Conservation (phyloP, 92 coral and sea anemone genomes). For the Zoanthus gigantus region DNA sequence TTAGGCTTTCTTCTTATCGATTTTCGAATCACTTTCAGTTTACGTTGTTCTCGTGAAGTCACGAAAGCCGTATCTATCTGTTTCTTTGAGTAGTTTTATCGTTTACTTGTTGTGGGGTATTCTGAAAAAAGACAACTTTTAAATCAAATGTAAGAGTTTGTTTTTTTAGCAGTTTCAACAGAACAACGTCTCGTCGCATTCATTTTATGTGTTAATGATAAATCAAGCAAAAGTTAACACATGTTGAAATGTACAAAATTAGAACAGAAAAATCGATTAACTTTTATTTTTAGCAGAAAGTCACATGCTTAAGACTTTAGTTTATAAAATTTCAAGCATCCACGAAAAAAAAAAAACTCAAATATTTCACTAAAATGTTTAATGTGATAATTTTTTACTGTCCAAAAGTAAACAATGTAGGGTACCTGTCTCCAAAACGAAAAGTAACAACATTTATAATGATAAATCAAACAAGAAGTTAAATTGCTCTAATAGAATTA, state of each 20-base stretch:
- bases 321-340: neutral
- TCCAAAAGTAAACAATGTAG: neutral
- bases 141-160: neutral
- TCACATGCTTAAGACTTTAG: slow-evolving; percentile 4
- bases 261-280: slow-evolving; percentile 1
- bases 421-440: slow-evolving; percentile 14
- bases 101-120: neutral
- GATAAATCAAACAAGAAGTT: neutral
- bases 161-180: neutral
- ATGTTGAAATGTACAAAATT: slow-evolving; percentile 16
- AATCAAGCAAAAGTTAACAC: slow-evolving; percentile 13
- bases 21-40: slow-evolving; percentile 19
- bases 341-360: neutral
- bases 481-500: neutral
- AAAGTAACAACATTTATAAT: neutral
- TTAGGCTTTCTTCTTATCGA: slow-evolving; percentile 9
- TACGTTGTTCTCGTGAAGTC: slow-evolving; percentile 23
- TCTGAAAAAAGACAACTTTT: neutral
- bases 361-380: neutral
- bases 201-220: neutral
- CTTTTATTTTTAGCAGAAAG: neutral
- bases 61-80: slow-evolving; percentile 18
- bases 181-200: neutral
- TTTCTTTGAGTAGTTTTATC: neutral
- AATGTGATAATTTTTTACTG: neutral